Percentiles rank a stretch among this genome's conserved stretches.
Evolutionary conservation across 2,888 invertebrate genomes (phyloP).

Genomic region (Drosophila vallismaia): DNA sequence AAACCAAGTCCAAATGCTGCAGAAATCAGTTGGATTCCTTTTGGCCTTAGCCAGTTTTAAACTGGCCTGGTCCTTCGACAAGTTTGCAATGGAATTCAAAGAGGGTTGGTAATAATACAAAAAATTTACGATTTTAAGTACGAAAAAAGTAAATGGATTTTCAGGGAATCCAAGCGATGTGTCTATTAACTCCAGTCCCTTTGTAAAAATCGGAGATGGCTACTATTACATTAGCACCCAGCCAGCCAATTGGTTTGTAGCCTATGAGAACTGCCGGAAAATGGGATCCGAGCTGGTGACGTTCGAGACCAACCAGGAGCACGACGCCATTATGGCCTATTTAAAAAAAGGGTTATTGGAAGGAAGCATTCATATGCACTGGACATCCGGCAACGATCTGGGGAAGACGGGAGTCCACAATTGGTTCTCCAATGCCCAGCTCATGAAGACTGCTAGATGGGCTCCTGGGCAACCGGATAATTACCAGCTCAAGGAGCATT

Average conservation of each 20-base stretch:
- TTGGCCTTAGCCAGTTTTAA: neutral
- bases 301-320: neutral
- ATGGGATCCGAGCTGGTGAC: neutral
- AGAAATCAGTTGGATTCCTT: neutral
- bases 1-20: neutral
- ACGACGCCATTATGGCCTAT: neutral
- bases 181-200: neutral
- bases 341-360: neutral
- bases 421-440: neutral
- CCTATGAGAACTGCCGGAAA: conserved; percentile 1
- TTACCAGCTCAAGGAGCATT: neutral
- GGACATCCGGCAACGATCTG: conserved; percentile 1
- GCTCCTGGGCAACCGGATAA: neutral
- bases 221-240: neutral
- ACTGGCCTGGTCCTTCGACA: neutral
- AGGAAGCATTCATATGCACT: neutral
- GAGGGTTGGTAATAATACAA: neutral
- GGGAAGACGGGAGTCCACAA: neutral
- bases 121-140: neutral
- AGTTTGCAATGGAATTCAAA: neutral
- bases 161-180: neutral
- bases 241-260: neutral
- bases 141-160: neutral
- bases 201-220: neutral
- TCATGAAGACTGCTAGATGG: neutral